Percentiles rank a stretch among this genome's conserved stretches.
Conservation (phyloP, 2,113 vertebrate genomes). For the Lota lota region DNA sequence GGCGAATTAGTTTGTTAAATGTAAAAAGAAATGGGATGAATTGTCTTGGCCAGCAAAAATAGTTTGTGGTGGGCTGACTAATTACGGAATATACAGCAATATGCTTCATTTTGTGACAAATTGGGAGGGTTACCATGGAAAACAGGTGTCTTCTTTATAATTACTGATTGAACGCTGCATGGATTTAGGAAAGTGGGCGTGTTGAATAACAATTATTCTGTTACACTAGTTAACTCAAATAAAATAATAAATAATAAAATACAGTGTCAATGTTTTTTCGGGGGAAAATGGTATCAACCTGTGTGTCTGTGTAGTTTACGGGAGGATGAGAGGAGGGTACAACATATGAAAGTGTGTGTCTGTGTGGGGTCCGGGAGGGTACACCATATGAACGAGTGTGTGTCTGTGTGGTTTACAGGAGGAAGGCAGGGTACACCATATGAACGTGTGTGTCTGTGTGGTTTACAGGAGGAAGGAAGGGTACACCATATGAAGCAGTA, state of each 20-base stretch:
- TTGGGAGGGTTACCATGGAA: too few species aligned
- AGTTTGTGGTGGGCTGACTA: too few species aligned
- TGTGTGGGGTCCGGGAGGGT: not conserved
- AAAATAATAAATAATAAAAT: too few species aligned
- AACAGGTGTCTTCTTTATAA: too few species aligned
- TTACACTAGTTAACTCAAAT: too few species aligned
- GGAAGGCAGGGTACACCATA: not conserved
- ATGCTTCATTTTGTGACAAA: too few species aligned
- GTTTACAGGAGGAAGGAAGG: not conserved
- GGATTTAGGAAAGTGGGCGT: too few species aligned
- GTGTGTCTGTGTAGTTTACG: slow-evolving; percentile 20
- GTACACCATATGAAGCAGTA: slow-evolving; percentile 27
- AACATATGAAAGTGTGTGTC: not conserved
- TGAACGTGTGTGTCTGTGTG: slow-evolving; percentile 20
- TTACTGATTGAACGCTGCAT: too few species aligned
- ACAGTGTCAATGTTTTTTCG: too few species aligned
- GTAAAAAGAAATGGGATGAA: not conserved
- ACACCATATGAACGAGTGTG: not conserved
- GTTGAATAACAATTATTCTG: too few species aligned
- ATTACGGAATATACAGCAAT: too few species aligned
- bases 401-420: slow-evolving; percentile 10
- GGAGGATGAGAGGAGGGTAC: not conserved
- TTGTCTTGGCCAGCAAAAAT: not conserved
- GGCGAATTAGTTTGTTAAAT: not conserved
- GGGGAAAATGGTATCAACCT: too few species aligned